These are phyloP conservation scores for Kryptolebias marmoratus DNA, from an alignment of 2,113 vertebrate genomes.

Conservation along the genomic window DNA sequence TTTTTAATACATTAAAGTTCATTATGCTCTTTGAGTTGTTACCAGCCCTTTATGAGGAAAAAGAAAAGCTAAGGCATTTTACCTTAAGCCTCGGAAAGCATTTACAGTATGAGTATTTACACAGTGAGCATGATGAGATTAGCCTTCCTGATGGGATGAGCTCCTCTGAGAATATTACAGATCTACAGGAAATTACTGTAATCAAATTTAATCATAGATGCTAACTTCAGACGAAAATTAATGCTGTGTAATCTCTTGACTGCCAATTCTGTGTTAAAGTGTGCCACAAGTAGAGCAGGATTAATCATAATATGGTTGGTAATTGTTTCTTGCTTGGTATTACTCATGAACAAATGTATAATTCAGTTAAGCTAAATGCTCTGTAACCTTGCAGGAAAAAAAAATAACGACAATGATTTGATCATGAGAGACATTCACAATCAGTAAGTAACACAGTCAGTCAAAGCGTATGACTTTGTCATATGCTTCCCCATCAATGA, in stretches of 20 bases:
- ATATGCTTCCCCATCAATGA: no score
- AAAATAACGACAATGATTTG: neutral
- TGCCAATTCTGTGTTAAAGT: neutral
- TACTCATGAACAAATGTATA: neutral
- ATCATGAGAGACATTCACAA: neutral
- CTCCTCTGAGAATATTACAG: neutral
- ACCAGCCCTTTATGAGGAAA: no score
- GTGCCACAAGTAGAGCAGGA: neutral
- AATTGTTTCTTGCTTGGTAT: neutral
- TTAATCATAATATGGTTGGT: neutral
- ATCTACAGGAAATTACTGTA: conserved; percentile 1
- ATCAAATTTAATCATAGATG: neutral
- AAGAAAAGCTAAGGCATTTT: neutral
- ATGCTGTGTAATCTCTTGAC: neutral
- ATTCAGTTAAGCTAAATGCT: neutral
- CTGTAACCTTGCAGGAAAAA: neutral
- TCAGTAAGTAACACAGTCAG: neutral
- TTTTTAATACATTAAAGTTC: no score
- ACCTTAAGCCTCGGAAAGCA: neutral
- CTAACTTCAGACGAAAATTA: neutral
- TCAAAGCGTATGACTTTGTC: no score
- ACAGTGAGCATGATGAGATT: neutral
- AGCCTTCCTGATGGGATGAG: neutral
- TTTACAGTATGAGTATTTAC: neutral
- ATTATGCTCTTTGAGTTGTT: no score